Percentiles rank a stretch among this genome's conserved stretches.
phyloP scores from a whole-genome alignment of 2,888 invertebrate species.

The Cryptocephalus primarius region DNA sequence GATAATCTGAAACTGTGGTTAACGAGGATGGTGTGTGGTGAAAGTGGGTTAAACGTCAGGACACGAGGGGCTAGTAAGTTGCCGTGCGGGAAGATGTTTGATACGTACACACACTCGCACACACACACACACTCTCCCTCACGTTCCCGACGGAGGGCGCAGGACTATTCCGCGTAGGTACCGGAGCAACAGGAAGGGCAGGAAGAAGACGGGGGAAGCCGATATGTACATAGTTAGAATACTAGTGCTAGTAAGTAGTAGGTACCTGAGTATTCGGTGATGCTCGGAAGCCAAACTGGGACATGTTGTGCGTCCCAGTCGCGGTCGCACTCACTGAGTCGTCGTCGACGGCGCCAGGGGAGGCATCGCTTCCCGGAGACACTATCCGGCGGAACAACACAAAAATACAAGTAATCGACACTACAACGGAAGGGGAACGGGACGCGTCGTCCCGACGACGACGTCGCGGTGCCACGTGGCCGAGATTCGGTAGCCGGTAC shows the following conservation, averaged over 20 bases:
- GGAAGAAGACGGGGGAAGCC: too few relatives aligned
- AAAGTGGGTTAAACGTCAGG: too few relatives aligned
- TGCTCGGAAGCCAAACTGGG: conserved; percentile 56
- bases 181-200: not conserved
- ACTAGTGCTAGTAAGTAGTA: too few relatives aligned
- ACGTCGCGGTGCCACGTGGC: conserved; percentile 16
- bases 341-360: conserved; percentile 33
- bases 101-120: too few relatives aligned
- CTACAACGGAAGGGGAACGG: not conserved
- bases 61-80: too few relatives aligned
- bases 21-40: too few relatives aligned
- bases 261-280: conserved; percentile 54
- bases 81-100: too few relatives aligned
- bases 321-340: conserved; percentile 35
- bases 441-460: not conserved
- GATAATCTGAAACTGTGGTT: too few relatives aligned
- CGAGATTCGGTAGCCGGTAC: conserved; percentile 19
- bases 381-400: not conserved
- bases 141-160: conserved; percentile 1
- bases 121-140: too few relatives aligned
- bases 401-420: not conserved
- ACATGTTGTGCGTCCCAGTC: conserved; percentile 49
- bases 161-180: conserved; percentile 3
- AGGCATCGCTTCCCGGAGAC: conserved; percentile 18
- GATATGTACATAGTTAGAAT: too few relatives aligned